Percentiles rank a stretch among this genome's conserved stretches.
phyloP scores from a whole-genome alignment of 2,113 vertebrate genomes.

The Corythornis vintsioides region DNA sequence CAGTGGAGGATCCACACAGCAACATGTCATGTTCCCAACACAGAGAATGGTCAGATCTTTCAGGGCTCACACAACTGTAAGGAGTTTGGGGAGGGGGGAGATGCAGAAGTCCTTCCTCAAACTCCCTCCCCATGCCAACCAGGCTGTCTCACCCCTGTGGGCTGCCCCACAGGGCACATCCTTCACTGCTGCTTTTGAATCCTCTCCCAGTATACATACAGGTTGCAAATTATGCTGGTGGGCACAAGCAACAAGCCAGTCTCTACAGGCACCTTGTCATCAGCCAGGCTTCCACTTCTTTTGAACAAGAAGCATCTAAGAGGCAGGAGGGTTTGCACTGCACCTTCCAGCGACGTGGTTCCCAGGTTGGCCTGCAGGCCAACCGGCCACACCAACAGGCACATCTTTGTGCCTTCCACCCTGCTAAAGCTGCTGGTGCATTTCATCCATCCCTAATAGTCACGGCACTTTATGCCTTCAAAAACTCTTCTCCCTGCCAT shows the following conservation, averaged over 20 bases:
- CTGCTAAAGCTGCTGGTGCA: neutral
- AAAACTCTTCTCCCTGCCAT: neutral
- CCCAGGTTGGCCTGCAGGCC: rapidly evolving
- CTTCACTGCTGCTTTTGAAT: neutral
- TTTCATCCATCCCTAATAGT: neutral
- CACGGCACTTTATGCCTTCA: neutral
- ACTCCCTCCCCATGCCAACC: rapidly evolving
- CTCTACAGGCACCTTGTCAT: neutral
- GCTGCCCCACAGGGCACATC: neutral
- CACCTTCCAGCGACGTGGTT: neutral
- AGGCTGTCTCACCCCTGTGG: rapidly evolving
- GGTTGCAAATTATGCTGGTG: rapidly evolving
- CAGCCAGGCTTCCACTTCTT: rapidly evolving
- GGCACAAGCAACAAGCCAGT: neutral
- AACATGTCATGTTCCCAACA: neutral
- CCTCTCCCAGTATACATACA: neutral
- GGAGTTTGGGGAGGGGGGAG: rapidly evolving
- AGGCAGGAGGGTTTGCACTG: neutral
- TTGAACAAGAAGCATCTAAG: neutral
- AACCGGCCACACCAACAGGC: neutral
- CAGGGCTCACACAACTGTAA: rapidly evolving
- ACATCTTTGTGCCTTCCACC: neutral
- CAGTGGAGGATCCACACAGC: neutral
- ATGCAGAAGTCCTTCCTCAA: neutral
- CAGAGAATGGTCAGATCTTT: neutral